phyloP scores from a whole-genome alignment of 2,113 vertebrate species.

The Girardinichthys multiradiatus region DNA sequence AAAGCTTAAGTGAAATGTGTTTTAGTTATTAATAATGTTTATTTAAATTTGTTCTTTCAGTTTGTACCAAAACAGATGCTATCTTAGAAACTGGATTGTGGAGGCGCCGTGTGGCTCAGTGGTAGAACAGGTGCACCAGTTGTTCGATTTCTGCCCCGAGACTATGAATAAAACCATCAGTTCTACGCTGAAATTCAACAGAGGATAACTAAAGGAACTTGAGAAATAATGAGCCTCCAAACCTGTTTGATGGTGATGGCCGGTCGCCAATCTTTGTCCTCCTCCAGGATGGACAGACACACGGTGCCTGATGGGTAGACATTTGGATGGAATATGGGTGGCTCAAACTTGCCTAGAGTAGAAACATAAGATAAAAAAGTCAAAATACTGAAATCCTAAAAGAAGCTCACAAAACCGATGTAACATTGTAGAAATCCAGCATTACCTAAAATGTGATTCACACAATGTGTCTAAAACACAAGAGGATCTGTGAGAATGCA shows the following conservation, averaged over 20 bases:
- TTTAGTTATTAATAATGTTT: neutral
- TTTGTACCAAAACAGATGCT: too few relatives aligned
- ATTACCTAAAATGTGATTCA: conserved; percentile 21
- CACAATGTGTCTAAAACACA: conserved; percentile 43
- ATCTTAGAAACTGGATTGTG: too few relatives aligned
- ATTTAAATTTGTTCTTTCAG: too few relatives aligned
- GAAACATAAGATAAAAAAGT: conserved; percentile 8
- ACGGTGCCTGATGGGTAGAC: conserved; percentile 98
- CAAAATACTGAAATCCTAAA: neutral
- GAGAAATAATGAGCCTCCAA: neutral
- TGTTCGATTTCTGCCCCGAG: neutral
- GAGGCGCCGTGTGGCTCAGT: neutral
- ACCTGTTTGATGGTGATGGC: conserved; percentile 98
- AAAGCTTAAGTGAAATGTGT: too few relatives aligned
- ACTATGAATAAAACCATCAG: neutral
- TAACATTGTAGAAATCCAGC: conserved; percentile 17
- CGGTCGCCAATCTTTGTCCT: conserved; percentile 99
- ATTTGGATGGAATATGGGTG: conserved; percentile 96
- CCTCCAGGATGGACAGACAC: conserved; percentile 97
- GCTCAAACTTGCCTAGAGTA: conserved; percentile 94
- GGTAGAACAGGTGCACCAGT: neutral
- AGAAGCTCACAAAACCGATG: neutral
- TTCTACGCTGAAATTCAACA: neutral
- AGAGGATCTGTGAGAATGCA: conserved; percentile 17
- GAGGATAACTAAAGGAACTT: neutral